phyloP scores from a whole-genome alignment of 2,888 invertebrate genomes.

The Leptinotarsa haldemani region DNA sequence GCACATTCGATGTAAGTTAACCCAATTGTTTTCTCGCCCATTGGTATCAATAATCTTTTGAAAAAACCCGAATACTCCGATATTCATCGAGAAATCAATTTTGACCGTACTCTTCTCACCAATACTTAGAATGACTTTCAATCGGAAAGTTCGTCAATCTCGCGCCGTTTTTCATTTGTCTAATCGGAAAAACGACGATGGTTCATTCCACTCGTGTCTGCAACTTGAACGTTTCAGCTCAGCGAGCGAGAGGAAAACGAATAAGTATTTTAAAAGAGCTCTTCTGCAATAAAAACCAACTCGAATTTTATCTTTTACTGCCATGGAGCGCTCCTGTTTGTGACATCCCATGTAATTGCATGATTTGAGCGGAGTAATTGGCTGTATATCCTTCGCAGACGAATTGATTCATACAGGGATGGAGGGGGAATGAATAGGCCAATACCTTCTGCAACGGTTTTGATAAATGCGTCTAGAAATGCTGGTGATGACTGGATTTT shows the following conservation, averaged over 20 bases:
- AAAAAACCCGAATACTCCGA: too few relatives aligned
- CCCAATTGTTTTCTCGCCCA: too few relatives aligned
- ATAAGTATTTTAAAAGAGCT: conserved; percentile 35
- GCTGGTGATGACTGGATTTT: too few relatives aligned
- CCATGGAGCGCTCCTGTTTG: conserved; percentile 31
- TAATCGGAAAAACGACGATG: not conserved
- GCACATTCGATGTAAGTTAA: too few relatives aligned
- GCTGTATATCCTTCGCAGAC: conserved; percentile 17
- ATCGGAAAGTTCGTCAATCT: not conserved
- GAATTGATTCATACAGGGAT: not conserved
- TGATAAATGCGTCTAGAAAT: too few relatives aligned
- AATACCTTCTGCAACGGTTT: not conserved
- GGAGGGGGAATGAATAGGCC: too few relatives aligned
- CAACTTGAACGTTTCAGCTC: conserved; percentile 17
- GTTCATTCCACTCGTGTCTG: conserved; percentile 14
- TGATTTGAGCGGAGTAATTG: conserved; percentile 34
- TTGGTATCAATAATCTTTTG: too few relatives aligned
- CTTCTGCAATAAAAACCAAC: conserved; percentile 30
- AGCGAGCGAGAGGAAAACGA: conserved; percentile 7
- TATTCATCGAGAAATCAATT: not conserved
- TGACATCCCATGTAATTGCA: conserved; percentile 32
- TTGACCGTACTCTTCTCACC: not conserved
- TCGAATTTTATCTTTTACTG: conserved; percentile 35
- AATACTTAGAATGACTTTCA: not conserved
- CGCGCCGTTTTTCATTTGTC: not conserved